These are phyloP conservation scores for Heliconius hermathena DNA, from an alignment of 1,140 invertebrate genomes.

Conservation along the genomic window DNA sequence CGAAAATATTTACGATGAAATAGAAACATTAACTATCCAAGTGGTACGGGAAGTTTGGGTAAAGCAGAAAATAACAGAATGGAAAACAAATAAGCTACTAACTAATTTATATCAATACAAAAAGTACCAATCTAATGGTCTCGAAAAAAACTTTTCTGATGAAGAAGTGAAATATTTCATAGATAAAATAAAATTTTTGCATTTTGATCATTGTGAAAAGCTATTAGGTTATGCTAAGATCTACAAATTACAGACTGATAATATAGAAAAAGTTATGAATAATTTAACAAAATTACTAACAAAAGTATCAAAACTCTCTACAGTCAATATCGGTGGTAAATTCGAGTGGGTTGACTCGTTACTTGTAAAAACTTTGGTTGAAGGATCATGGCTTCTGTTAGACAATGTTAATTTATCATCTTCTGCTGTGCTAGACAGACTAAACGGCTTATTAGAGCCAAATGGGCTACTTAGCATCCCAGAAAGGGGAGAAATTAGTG, in stretches of 20 bases:
- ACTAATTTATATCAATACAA: constrained; percentile 62
- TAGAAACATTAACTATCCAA: constrained; percentile 63
- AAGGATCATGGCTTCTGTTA: constrained; percentile 95
- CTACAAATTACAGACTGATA: constrained; percentile 38
- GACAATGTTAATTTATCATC: constrained; percentile 99
- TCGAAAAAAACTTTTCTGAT: constrained; percentile 75
- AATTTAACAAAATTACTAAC: constrained; percentile 55
- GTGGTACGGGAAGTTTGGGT: constrained; percentile 62
- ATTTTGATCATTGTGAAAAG: constrained; percentile 68
- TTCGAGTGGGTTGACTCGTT: constrained; percentile 99
- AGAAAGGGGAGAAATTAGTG: constrained; percentile 93
- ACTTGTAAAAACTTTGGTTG: constrained; percentile 91
- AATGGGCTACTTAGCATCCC: constrained; percentile 94
- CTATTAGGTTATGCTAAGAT: constrained; percentile 48
- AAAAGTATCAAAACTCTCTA: constrained; percentile 81
- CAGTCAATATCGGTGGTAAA: constrained; percentile 89
- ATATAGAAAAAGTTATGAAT: constrained; percentile 48
- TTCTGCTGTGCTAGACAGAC: constrained; percentile 96
- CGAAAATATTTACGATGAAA: constrained; percentile 67
- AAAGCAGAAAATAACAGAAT: constrained; percentile 43
- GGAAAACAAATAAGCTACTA: constrained; percentile 56
- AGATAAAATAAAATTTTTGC: constrained; percentile 74
- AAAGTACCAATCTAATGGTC: constrained; percentile 43
- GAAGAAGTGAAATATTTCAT: constrained; percentile 82
- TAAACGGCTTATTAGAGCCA: constrained; percentile 97